Evolutionary conservation across 1,140 invertebrate species (phyloP).

Genomic region (Coenobita brevimanus): DNA sequence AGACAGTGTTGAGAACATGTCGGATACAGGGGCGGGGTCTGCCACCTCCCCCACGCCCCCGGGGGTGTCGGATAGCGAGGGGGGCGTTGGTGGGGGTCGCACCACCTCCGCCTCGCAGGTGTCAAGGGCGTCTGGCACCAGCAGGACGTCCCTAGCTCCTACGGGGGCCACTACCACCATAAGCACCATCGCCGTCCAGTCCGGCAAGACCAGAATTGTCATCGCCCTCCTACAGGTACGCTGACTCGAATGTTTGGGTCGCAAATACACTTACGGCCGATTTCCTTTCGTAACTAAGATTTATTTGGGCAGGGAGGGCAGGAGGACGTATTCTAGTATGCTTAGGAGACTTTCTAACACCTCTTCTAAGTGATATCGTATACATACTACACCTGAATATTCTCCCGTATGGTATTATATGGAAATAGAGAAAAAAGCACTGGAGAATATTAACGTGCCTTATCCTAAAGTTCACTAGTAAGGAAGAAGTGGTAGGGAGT

Average conservation of each 20-base stretch:
- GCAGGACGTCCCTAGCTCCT: slow-evolving; percentile 68
- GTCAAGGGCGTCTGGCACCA: slow-evolving; percentile 64
- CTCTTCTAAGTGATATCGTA: no score
- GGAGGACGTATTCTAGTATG: no score
- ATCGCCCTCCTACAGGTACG: slow-evolving; percentile 92
- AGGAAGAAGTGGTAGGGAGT: no score
- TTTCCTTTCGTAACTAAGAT: neutral
- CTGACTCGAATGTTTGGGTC: slow-evolving; percentile 57
- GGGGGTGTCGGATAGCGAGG: slow-evolving; percentile 66
- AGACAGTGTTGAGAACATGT: slow-evolving; percentile 45
- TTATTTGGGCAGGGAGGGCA: no score
- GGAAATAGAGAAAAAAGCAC: no score
- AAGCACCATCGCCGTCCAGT: slow-evolving; percentile 92
- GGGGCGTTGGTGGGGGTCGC: slow-evolving; percentile 38
- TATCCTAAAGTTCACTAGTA: no score
- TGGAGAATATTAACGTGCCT: no score
- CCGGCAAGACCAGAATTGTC: slow-evolving; percentile 88
- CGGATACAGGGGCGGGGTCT: slow-evolving; percentile 51
- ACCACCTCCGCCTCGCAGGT: slow-evolving; percentile 51
- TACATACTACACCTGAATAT: no score
- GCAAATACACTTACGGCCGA: neutral
- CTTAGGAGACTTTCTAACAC: no score
- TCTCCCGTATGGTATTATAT: no score
- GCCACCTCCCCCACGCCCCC: slow-evolving; percentile 53
- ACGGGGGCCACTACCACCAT: slow-evolving; percentile 83